Evolutionary conservation across 2,888 invertebrate species (phyloP), one percentile per base, ranked within the genome.

Genomic region (Spialia ferax): DNA sequence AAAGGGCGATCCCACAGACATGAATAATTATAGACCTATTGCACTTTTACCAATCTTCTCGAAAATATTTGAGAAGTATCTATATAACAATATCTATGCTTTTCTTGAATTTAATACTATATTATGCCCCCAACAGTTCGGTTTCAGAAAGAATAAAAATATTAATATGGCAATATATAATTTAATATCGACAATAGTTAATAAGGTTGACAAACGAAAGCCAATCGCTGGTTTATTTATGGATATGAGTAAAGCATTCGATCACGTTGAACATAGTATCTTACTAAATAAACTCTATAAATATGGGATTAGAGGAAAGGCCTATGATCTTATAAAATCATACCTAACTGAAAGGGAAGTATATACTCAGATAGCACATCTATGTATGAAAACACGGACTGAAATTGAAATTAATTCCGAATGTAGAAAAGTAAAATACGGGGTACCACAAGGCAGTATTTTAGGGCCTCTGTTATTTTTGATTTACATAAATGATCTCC

Each of bases 141-240:
- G 59, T 1, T 59, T 59, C 11, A 59, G 59, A 59, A 42, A 45
- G 23, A 59, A 45, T 45, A 59, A 59, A 59, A 45, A 10, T 10
- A 45, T 59, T 1, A 59, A 59, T 59, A 10, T 23, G 23, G 59
- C 59, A 22, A 59, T 59, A 1, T 59, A 26, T 23, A 59, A 42
- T 45, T 26, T 59, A n/a, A 8, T 59, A 26, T 23, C 23, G 1
- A 45, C 59, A 15, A 26, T 59, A 10, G 3, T 26, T 1, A 7
- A 8, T 18, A 59, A 59, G 1, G 6, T 59, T n/a, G 59, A 45
- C 7, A 26, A 59, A 42, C 11, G 8, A 26, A 18, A 23, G 7
- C 59, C 59, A 15, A n/a, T 59, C 7, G 22, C 26, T 0, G 59
- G 3, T 10, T 22, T 59, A 26, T 59, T 45, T 45, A 42, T 59